phyloP scores from a whole-genome alignment of 2,797 vertebrate species.

The Syncerus caffer region DNA sequence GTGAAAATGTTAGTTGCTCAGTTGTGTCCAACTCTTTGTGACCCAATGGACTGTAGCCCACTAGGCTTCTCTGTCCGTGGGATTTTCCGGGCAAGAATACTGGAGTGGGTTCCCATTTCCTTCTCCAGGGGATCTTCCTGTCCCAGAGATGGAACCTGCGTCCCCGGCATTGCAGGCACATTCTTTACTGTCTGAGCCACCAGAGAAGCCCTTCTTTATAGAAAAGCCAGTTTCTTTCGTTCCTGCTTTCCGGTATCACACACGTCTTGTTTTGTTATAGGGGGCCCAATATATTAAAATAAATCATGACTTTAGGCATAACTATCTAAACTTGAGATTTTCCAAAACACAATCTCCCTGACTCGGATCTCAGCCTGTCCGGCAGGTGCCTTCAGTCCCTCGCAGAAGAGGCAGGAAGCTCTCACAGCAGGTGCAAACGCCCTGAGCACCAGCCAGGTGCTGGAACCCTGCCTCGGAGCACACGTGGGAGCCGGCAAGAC shows the following conservation, averaged over 20 bases:
- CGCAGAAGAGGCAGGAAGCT: neutral
- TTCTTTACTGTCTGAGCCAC: neutral
- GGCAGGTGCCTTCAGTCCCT: neutral
- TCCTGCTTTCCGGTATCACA: neutral
- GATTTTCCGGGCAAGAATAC: neutral
- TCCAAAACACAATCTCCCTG: neutral
- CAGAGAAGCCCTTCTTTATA: neutral
- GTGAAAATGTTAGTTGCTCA: neutral
- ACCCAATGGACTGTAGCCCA: neutral
- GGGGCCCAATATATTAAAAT: neutral
- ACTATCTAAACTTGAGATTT: neutral
- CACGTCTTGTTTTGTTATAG: neutral
- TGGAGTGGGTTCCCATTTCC: neutral
- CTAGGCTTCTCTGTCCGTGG: neutral
- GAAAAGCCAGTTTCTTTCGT: neutral
- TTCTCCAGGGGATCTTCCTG: neutral
- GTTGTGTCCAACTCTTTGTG: neutral
- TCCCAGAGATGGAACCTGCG: neutral
- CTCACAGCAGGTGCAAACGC: rapidly evolving
- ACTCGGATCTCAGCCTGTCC: neutral
- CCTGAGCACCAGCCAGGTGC: rapidly evolving
- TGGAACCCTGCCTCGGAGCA: rapidly evolving
- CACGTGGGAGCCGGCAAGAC: neutral
- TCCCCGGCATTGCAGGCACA: neutral
- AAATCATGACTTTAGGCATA: neutral